These are phyloP conservation scores for Nymphalis io DNA, from an alignment of 1,140 invertebrate species.

Conservation along the genomic window DNA sequence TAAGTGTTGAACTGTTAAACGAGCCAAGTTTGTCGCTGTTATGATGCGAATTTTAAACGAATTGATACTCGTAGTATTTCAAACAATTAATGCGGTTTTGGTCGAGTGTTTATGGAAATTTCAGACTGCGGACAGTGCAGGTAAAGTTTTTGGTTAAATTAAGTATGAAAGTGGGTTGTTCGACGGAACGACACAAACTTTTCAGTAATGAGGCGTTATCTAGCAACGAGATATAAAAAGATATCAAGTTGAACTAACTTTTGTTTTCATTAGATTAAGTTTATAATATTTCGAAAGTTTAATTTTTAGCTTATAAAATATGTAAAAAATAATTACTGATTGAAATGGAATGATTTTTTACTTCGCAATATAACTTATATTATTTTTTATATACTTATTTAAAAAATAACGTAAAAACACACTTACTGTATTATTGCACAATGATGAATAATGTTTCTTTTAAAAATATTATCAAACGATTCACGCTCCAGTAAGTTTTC, in stretches of 20 bases:
- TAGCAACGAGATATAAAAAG: not conserved
- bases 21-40: constrained; percentile 2
- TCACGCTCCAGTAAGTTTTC: constrained; percentile 43
- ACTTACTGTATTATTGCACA: constrained; percentile 47
- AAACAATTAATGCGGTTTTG: constrained; percentile 9
- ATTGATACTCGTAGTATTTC: constrained; percentile 8
- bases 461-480: constrained; percentile 45
- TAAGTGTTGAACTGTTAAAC: not conserved
- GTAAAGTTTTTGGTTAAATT: constrained; percentile 6
- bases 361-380: too few species aligned
- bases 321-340: too few species aligned
- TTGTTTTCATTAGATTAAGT: constrained; percentile 2
- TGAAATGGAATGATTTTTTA: too few species aligned
- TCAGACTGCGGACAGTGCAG: constrained; percentile 9
- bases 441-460: constrained; percentile 46
- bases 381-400: too few species aligned
- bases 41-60: constrained; percentile 8
- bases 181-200: constrained; percentile 1
- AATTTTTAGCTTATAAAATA: too few species aligned
- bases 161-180: not conserved
- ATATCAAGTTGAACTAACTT: not conserved
- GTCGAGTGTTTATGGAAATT: not conserved
- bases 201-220: not conserved
- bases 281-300: not conserved
- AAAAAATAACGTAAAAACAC: too few species aligned